A percentile compares a stretch with the other conserved stretches of the same genome.
Conservation (phyloP, 2,797 vertebrate species). For the Sitta carolinensis region DNA sequence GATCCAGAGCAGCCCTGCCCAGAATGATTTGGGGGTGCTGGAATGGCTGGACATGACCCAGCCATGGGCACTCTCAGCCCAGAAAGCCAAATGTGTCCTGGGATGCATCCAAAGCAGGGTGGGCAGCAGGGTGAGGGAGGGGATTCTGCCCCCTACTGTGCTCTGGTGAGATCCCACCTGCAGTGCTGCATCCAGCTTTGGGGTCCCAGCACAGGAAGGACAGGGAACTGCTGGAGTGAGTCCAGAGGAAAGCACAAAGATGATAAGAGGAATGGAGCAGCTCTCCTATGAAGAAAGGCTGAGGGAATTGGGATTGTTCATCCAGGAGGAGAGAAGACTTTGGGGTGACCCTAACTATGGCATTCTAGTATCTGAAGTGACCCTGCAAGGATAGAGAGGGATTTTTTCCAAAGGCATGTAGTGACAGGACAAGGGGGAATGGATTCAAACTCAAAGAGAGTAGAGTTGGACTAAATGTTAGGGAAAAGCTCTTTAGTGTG, state of each 20-base stretch:
- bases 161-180: not conserved
- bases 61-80: fast-evolving
- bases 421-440: not conserved
- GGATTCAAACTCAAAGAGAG: not conserved
- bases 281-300: not conserved
- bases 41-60: not conserved
- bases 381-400: not conserved
- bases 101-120: not conserved
- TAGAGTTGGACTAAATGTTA: not conserved
- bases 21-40: not conserved
- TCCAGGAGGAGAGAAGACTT: not conserved
- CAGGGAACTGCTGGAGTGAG: not conserved
- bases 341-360: not conserved
- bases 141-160: not conserved
- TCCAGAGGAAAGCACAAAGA: not conserved
- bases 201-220: fast-evolving
- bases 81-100: fast-evolving
- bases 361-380: not conserved
- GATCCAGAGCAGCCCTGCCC: fast-evolving
- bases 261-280: not conserved
- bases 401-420: not conserved
- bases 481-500: not conserved
- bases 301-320: not conserved
- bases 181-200: not conserved
- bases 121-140: fast-evolving